These are phyloP conservation scores for Pinctada fucata DNA, from an alignment of 2,888 invertebrate species.

Conservation along the genomic window DNA sequence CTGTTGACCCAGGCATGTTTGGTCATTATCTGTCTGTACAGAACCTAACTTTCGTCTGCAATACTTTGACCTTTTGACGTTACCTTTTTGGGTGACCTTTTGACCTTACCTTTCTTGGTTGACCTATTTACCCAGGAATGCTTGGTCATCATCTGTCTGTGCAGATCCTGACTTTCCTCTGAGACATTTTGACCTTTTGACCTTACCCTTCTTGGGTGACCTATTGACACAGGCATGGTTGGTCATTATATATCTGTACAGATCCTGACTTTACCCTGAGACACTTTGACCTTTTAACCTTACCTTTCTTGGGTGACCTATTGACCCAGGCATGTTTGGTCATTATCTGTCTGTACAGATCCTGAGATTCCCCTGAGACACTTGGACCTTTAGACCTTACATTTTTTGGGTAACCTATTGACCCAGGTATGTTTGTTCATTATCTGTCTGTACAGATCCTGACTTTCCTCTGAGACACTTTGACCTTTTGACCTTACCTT, in stretches of 20 bases:
- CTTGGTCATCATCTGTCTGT: constrained; percentile 66
- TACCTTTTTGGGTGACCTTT: constrained; percentile 48
- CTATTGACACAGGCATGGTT: constrained; percentile 54
- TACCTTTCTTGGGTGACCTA: constrained; percentile 50
- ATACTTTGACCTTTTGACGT: constrained; percentile 47
- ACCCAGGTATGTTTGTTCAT: constrained; percentile 69
- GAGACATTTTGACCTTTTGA: constrained; percentile 51
- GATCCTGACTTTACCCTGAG: no score
- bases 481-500: constrained; percentile 49
- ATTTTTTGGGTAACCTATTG: constrained; percentile 49
- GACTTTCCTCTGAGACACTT: constrained; percentile 57
- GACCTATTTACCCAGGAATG: constrained; percentile 62
- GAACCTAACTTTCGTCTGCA: constrained; percentile 58
- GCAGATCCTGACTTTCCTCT: constrained; percentile 61
- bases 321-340: constrained; percentile 67
- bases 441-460: constrained; percentile 66
- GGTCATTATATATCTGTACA: constrained; percentile 60
- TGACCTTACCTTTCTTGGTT: constrained; percentile 47
- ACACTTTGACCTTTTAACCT: constrained; percentile 20
- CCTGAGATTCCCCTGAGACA: no score
- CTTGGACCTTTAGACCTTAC: no score
- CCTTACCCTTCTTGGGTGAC: constrained; percentile 46
- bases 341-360: constrained; percentile 66
- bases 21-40: constrained; percentile 66
- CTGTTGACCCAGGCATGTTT: constrained; percentile 66